Conservation (phyloP, 2,888 invertebrate species). For the Drosophila cognata region DNA sequence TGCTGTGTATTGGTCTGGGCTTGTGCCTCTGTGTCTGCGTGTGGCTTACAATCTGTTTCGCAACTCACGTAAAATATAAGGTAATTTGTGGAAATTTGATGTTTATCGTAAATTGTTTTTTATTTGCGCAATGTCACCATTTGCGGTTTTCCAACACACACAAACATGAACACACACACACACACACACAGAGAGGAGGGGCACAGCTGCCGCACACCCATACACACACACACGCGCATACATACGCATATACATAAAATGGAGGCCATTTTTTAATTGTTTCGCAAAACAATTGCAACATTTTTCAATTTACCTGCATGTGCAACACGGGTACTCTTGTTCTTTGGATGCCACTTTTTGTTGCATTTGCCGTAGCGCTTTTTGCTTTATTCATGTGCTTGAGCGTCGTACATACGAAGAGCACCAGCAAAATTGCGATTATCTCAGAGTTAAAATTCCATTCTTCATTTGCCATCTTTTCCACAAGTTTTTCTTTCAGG, state of each 20-base stretch:
- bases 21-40: conserved; percentile 50
- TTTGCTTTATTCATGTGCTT: background rate
- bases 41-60: conserved; percentile 82
- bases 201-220: conserved; percentile 25
- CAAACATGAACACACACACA: conserved; percentile 30
- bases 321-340: conserved; percentile 2
- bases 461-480: background rate
- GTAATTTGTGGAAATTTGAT: conserved; percentile 85
- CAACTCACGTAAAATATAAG: conserved; percentile 85
- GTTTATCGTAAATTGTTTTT: conserved; percentile 85
- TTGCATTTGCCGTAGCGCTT: background rate
- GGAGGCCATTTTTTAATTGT: conserved; percentile 59
- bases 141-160: conserved; percentile 72
- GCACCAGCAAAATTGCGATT: background rate
- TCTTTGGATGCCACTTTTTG: conserved; percentile 5
- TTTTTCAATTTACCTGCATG: conserved; percentile 73
- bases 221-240: conserved; percentile 15
- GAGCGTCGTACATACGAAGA: background rate
- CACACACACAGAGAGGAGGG: background rate
- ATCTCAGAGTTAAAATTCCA: background rate
- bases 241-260: conserved; percentile 1
- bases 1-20: conserved; percentile 16
- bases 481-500: accelerated
- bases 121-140: conserved; percentile 82
- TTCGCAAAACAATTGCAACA: conserved; percentile 68